Conservation (phyloP, 2,113 vertebrate species). For the Coptodon bakossiorum region DNA sequence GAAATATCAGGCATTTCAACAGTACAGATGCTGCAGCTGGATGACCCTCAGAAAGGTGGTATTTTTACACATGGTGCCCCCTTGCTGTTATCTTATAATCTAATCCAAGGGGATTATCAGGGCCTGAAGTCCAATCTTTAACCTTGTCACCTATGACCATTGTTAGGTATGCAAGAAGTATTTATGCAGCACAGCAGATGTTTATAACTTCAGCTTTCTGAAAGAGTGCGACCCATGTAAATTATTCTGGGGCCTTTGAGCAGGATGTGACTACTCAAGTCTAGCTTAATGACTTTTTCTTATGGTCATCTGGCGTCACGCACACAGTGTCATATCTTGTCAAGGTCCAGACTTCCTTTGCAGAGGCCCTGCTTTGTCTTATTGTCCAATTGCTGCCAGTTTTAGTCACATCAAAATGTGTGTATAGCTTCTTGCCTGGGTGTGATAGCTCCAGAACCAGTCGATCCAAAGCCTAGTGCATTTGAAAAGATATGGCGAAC, state of each 20-base stretch:
- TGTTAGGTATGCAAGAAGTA: neutral
- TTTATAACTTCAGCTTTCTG: constrained; percentile 24
- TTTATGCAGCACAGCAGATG: neutral
- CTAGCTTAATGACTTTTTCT: constrained; percentile 46
- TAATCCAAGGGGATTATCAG: neutral
- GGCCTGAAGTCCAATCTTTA: constrained; percentile 10
- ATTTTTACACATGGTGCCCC: neutral
- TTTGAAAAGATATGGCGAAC: constrained; percentile 60
- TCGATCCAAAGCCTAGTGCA: constrained; percentile 49
- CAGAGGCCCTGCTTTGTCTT: constrained; percentile 37
- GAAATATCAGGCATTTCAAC: neutral
- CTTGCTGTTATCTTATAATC: neutral
- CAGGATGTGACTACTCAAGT: constrained; percentile 40
- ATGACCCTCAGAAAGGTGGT: neutral
- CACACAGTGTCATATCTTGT: constrained; percentile 47
- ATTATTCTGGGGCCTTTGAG: constrained; percentile 22
- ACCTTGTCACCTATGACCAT: neutral
- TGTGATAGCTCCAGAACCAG: constrained; percentile 24
- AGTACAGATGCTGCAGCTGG: neutral
- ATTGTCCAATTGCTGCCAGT: constrained; percentile 19
- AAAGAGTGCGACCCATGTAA: constrained; percentile 11
- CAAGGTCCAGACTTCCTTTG: constrained; percentile 51
- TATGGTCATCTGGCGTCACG: constrained; percentile 32
- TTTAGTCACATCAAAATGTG: constrained; percentile 33
- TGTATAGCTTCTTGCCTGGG: constrained; percentile 12